A percentile compares a stretch with the other conserved stretches of the same genome.
Conservation (phyloP, 2,888 invertebrate species). For the Alloplasta piceator region DNA sequence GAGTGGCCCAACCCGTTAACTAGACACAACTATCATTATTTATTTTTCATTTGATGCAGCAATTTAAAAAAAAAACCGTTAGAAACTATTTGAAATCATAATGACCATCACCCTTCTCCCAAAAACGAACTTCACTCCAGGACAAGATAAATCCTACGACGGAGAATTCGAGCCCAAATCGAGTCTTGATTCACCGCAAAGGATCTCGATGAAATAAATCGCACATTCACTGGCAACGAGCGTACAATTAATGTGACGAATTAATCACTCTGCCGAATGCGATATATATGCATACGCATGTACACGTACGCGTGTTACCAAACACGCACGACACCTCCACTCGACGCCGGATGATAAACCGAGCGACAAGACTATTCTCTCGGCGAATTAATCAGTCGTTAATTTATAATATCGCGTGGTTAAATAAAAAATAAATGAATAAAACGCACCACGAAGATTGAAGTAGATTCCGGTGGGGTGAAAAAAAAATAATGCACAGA, state of each 20-base stretch:
- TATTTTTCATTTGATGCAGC: no score
- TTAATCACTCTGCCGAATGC: slow-evolving; percentile 25
- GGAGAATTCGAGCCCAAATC: no score
- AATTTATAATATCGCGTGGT: slow-evolving; percentile 44
- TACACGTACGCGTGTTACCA: slow-evolving; percentile 4
- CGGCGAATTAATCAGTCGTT: slow-evolving; percentile 58
- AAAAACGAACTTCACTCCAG: no score
- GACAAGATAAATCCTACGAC: no score
- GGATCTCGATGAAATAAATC: slow-evolving; percentile 9
- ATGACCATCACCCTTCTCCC: no score
- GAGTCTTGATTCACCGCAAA: no score
- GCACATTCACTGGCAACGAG: background rate
- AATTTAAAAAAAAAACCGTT: no score
- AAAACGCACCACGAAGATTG: slow-evolving; percentile 32
- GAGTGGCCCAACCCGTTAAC: no score
- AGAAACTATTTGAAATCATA: no score
- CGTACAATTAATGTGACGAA: slow-evolving; percentile 38
- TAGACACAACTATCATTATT: no score
- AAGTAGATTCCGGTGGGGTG: slow-evolving; percentile 33
- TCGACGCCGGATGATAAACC: slow-evolving; percentile 51
- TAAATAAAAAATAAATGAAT: background rate
- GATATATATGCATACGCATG: background rate
- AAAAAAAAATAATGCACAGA: slow-evolving; percentile 6
- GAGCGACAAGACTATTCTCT: slow-evolving; percentile 51
- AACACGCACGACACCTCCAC: slow-evolving; percentile 39